Base-by-base conservation (phyloP, 2,888 invertebrate species). In the Stegophylla sp. region DNA sequence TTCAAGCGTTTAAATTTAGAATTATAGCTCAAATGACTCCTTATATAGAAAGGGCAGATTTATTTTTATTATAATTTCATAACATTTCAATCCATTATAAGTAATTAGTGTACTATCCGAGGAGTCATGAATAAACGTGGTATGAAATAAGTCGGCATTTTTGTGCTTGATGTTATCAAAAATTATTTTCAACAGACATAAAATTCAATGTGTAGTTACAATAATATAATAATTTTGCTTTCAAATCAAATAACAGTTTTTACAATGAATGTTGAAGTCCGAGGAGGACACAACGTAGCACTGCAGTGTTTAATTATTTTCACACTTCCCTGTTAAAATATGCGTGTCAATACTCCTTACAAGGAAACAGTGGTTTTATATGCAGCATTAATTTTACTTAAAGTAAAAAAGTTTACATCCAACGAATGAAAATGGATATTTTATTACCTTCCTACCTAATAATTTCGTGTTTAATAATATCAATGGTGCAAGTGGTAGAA, bases 291-390 rank as follows among this genome's bases (percentile, higher is more conserved):
- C 34, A 13, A 34, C 51, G 41, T 63, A 63, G 20, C 63, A 77
- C 17, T 51, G 20, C 17, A 23, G 43, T 71, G 43, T 79, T 77
- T 67, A 56, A 12, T 56, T 67, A 67, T 77, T 79, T 79, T 79
- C 17, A 79, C 79, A 71, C 51, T 15, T 69, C 10, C 3, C 9
- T 79, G 79, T 79, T 79, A 79, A 79, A 79, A 71, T 79, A 79
- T 79, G 71, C 41, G 0, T 41, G 59, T 63, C 48, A 61, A 79
- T 51, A 71, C 15, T 10, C 28, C 13, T 45, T 20, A 51, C 15
- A 41, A 34, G 34, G 61, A 34, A 61, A 5, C 69, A 23, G 26
- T 61, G 61, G 23, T 51, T 12, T 48, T 45, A 51, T 63, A 41
- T 48, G n/a, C 15, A 69, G 17, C 34, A 34, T 56, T 28, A 51